Conservation (phyloP, 2,113 vertebrate species). For the Pogona vitticeps region DNA sequence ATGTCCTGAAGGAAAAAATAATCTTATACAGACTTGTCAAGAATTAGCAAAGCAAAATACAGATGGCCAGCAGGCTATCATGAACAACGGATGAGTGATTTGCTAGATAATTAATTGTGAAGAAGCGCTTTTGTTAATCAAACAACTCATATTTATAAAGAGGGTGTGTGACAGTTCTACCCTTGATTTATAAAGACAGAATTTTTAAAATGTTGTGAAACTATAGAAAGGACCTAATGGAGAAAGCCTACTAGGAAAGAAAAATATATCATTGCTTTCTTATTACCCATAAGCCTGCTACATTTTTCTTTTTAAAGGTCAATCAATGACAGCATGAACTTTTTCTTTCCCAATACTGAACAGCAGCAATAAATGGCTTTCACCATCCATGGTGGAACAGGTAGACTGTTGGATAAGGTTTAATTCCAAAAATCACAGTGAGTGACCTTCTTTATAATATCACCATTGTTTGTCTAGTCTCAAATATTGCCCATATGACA, state of each 20-base stretch:
- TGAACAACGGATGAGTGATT: background rate
- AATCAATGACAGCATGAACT: conserved; percentile 77
- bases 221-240: conserved; percentile 30
- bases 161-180: conserved; percentile 16
- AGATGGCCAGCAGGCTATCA: background rate
- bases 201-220: conserved; percentile 46
- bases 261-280: conserved; percentile 56
- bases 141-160: conserved; percentile 6
- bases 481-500: conserved; percentile 56
- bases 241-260: conserved; percentile 52
- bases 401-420: conserved; percentile 68
- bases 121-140: conserved; percentile 25
- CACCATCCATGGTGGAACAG: conserved; percentile 52
- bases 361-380: conserved; percentile 75
- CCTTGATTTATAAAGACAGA: conserved; percentile 42
- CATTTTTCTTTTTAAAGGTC: conserved; percentile 80
- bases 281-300: conserved; percentile 66
- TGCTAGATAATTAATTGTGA: conserved; percentile 13
- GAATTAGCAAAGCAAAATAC: background rate
- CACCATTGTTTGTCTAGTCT: conserved; percentile 66
- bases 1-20: background rate
- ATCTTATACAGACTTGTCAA: background rate
- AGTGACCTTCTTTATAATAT: conserved; percentile 74
- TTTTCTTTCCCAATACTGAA: conserved; percentile 71
- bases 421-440: conserved; percentile 72